Percentiles rank a stretch among this genome's conserved stretches.
These are phyloP conservation scores for Portunus trituberculatus DNA, from an alignment of 1,140 invertebrate genomes.

Conservation along the genomic window DNA sequence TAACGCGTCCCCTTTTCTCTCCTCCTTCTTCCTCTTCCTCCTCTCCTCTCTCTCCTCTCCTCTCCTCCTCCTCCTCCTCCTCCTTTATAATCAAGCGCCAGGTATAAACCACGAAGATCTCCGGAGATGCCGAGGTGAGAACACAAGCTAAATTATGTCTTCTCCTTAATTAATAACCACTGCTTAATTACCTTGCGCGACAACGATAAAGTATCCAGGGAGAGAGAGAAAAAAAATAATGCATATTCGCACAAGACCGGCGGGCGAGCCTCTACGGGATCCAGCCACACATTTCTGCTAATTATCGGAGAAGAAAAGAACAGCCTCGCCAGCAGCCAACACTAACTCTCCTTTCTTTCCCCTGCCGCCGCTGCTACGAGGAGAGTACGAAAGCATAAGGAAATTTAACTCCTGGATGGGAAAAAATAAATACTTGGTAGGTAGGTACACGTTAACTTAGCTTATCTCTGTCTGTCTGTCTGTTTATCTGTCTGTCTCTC, in stretches of 20 bases:
- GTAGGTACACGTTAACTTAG: neutral
- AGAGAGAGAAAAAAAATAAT: neutral
- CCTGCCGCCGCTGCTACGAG: no score
- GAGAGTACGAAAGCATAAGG: no score
- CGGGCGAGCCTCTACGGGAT: neutral
- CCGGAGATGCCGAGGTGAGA: neutral
- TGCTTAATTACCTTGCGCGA: neutral
- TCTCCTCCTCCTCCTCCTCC: no score
- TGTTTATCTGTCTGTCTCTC: neutral
- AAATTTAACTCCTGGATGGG: no score
- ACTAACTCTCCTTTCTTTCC: no score
- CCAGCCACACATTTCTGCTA: neutral
- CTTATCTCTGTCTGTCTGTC: no score
- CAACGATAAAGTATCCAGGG: neutral
- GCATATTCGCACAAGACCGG: constrained; percentile 8
- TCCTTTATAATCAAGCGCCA: neutral
- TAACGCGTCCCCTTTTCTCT: no score
- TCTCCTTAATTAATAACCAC: constrained; percentile 13
- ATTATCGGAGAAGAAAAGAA: neutral
- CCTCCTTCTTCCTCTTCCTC: no score
- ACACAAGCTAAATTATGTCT: neutral
- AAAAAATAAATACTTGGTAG: no score
- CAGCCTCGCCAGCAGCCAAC: no score
- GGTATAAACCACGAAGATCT: neutral
- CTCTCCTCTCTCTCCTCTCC: no score